Percentiles rank a stretch among this genome's conserved stretches.
Conservation (phyloP, 2,113 vertebrate genomes). For the Rhea pennata region DNA sequence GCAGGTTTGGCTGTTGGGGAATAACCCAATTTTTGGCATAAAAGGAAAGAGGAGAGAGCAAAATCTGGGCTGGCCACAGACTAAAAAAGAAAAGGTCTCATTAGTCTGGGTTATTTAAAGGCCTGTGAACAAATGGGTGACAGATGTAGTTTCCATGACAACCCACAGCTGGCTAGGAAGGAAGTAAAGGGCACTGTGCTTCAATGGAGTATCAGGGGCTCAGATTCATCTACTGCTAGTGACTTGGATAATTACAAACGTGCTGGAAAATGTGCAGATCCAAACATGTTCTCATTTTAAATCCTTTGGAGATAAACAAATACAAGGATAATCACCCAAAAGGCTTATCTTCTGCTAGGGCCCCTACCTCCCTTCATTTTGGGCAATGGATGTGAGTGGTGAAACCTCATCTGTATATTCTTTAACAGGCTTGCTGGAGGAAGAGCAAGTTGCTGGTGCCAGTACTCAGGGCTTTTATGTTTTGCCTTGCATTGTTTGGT, state of each 20-base stretch:
- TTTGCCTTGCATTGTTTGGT: neutral
- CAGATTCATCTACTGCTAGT: neutral
- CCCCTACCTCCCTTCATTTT: neutral
- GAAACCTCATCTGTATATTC: neutral
- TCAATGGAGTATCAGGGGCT: constrained; percentile 2
- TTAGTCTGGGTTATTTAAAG: neutral
- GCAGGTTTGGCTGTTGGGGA: neutral
- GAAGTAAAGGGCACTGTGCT: neutral
- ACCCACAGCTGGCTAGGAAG: constrained; percentile 57
- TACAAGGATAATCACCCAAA: neutral
- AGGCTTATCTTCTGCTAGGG: neutral
- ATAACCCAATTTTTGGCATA: neutral
- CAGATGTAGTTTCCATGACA: constrained; percentile 53
- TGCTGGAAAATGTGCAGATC: neutral
- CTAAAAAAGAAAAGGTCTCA: neutral
- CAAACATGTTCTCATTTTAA: neutral
- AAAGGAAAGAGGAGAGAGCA: neutral
- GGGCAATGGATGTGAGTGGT: neutral
- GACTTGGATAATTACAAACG: neutral
- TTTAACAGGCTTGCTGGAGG: neutral
- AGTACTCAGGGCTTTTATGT: neutral
- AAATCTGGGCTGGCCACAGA: neutral
- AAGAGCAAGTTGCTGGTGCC: neutral
- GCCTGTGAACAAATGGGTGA: neutral
- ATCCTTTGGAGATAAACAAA: neutral